Evolutionary conservation across 2,888 invertebrate species (phyloP), one percentile per base, ranked within the genome.

Genomic region (Ectropis crepuscularia): DNA sequence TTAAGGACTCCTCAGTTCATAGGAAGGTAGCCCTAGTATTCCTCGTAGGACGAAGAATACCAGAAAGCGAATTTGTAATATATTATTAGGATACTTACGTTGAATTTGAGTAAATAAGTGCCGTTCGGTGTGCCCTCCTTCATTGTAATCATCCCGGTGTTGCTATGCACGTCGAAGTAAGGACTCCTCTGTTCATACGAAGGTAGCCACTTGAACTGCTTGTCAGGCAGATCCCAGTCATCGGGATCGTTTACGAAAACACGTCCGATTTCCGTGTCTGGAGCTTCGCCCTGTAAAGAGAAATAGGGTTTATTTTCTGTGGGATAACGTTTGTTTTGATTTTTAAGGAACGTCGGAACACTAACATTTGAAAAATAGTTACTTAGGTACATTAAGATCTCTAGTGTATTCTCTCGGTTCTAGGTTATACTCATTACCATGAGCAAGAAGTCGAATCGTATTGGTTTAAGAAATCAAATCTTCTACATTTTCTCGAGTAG

Each of bases 141-240:
- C 96, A 99, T 96, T 0, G 96, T 97, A 67, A 99, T 97, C 95
- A 97, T 96, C 2, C 99, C 99, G 11, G 95, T 96, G 62, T 95
- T 94, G 41, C 92, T 87, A 76, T 97, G 95, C 6, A 99, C 93
- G 28, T 94, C 94, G 85, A 98, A 98, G 77, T 95, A 94, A 0
- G 94, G 94, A 70, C 95, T 94, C 45, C 93, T 84, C 59, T 88
- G 87, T 42, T 91, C 88, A 57, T 87, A 87, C 0, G 91, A 89
- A 0, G 93, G 90, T 4, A 94, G 88, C 96, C 97, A 97, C 67
- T 93, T 93, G 83, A 98, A 99, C 10, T 94, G 89, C 89, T 99
- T 99, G 86, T 99, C 98, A 0, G 95, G 95, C 53, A 98, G 88
- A 87, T 99, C 99, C 99, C 99, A 99, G 83, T 99, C 99, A 80